Base-by-base conservation (phyloP, 2,888 invertebrate species). In the Axea sp. region DNA sequence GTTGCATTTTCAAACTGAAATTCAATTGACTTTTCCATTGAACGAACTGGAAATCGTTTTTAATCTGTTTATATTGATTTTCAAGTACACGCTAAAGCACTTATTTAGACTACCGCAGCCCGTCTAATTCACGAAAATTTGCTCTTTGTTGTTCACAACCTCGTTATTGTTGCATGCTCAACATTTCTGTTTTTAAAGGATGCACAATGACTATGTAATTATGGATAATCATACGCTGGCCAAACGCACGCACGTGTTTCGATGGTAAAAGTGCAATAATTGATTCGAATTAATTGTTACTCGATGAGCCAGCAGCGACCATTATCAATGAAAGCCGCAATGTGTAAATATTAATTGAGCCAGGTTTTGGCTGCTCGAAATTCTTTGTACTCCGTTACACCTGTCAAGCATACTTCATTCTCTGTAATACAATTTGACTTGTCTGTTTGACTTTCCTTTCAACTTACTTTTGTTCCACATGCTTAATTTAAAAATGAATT, bases 181-280 rank as follows among this genome's bases (percentile, higher is more conserved):
- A 82, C 78, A 77, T 84, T 84, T 83, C 79, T 84, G 79, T 60
- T 85, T 84, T 79, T 83, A 82, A 87, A 86, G 87, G 87, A 87
- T 87, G 87, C 87, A 87, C 87, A 87, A 87, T 87, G 87, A 87
- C 87, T 87, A 87, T 87, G 86, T 86, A 83, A 81, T 82, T 81
- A 79, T 81, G 57, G 79, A 77, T 81, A 79, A 78, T 77, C 78
- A 74, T 79, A 69, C 77, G 73, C 57, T 53, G 73, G 77, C 78
- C 73, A 72, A 75, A 72, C 76, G 77, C 73, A 51, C 62, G 39
- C 31, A 49, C 51, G 24, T 19, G 12, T 12, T 0, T 53, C 31
- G n/a, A 31, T 64, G 62, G 60, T 45, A 31, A 39, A 73, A 60
- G 64, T 55, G 55, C 31, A 43, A 35, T 67, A 39, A 45, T 26